Evolutionary conservation across 2,888 invertebrate species (phyloP).

Genomic region (Cremastobaeus sp.): DNA sequence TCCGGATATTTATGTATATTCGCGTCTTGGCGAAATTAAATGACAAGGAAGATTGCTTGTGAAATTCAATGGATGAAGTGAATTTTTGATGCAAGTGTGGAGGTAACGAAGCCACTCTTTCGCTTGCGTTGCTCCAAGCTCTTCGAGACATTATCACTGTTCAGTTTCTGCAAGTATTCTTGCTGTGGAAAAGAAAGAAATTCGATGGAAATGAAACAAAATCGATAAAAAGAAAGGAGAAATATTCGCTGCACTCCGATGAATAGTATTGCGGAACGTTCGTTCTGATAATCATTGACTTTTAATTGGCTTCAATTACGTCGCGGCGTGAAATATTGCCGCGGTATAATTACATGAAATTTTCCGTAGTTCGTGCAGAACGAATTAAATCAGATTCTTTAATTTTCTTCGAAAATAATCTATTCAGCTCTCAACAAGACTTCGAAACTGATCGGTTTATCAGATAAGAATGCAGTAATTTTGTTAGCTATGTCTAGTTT

Average conservation of each 20-base stretch:
- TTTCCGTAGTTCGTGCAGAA: too few relatives aligned
- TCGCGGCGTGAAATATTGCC: neutral
- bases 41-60: conserved; percentile 69
- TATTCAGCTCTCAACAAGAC: conserved; percentile 16
- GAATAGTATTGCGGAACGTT: neutral
- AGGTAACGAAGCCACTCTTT: conserved; percentile 44
- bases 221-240: conserved; percentile 33
- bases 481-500: conserved; percentile 4
- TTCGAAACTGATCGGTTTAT: conserved; percentile 20
- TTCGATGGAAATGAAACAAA: neutral
- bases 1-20: conserved; percentile 66
- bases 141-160: conserved; percentile 54
- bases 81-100: conserved; percentile 69
- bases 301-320: too few relatives aligned
- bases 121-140: conserved; percentile 27
- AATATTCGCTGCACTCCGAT: conserved; percentile 12
- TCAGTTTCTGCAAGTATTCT: conserved; percentile 52
- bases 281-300: neutral
- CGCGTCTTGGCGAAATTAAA: conserved; percentile 68
- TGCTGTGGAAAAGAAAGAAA: conserved; percentile 11
- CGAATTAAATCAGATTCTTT: too few relatives aligned
- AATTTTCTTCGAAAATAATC: too few relatives aligned
- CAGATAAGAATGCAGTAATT: conserved; percentile 16
- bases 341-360: conserved; percentile 3
- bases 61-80: conserved; percentile 69